Conservation (phyloP, 1,140 invertebrate genomes). For the Papilio polyxenes region DNA sequence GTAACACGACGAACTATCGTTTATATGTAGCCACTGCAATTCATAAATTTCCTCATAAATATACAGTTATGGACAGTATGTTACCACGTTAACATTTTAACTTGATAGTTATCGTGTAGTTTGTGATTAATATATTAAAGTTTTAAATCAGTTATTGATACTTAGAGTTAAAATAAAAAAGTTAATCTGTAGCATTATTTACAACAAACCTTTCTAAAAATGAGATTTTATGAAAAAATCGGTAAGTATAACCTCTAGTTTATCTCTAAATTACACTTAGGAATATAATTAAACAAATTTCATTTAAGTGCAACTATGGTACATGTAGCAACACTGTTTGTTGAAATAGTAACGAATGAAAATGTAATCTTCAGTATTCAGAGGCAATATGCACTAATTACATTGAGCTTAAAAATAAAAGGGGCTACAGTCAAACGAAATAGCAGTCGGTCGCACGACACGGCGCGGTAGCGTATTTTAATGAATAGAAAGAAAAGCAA, state of each 20-base stretch:
- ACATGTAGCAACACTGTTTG: too few species aligned
- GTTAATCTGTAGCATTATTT: not conserved
- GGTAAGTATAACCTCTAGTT: too few species aligned
- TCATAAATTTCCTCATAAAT: slow-evolving; percentile 7
- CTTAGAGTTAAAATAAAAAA: not conserved
- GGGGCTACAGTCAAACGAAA: not conserved
- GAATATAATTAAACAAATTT: too few species aligned
- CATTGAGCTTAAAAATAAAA: slow-evolving; percentile 26
- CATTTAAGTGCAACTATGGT: too few species aligned
- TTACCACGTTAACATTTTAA: not conserved
- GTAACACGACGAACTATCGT: not conserved
- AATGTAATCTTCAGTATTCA: too few species aligned
- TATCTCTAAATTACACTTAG: too few species aligned
- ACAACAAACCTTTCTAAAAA: not conserved
- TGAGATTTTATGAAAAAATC: not conserved
- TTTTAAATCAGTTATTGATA: not conserved
- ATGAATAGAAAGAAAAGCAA: slow-evolving; percentile 34
- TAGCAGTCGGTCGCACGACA: not conserved
- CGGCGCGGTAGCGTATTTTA: not conserved
- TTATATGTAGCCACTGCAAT: slow-evolving; percentile 11
- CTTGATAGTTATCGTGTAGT: not conserved
- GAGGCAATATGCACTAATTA: not conserved
- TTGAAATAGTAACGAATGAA: too few species aligned
- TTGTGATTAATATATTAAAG: slow-evolving; percentile 7
- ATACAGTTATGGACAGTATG: slow-evolving; percentile 1